A percentile compares a stretch with the other conserved stretches of the same genome.
Conservation (phyloP, 2,797 vertebrate species). For the Borostomias antarcticus region DNA sequence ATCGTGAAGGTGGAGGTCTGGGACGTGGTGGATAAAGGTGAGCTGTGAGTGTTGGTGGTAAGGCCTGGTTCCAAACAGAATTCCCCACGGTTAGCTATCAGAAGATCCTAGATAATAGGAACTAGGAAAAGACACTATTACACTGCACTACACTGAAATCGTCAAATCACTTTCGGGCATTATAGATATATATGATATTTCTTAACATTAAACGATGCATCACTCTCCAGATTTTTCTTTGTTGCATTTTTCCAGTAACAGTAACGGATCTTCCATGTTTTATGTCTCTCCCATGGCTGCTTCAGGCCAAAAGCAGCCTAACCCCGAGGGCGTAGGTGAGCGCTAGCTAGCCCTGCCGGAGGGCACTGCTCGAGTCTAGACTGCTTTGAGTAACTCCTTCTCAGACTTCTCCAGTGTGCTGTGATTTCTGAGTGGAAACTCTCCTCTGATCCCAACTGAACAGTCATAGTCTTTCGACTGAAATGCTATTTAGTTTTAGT, state of each 20-base stretch:
- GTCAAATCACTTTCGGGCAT: no score
- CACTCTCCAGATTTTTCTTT: not conserved
- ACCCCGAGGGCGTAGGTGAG: slow-evolving; percentile 67
- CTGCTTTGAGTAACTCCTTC: not conserved
- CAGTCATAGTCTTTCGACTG: no score
- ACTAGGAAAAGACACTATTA: no score
- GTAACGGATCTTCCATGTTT: slow-evolving; percentile 2
- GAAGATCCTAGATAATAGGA: no score
- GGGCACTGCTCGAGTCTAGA: slow-evolving; percentile 1
- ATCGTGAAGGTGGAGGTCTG: slow-evolving; percentile 89
- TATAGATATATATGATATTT: no score
- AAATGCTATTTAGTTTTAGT: no score
- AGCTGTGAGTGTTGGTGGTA: slow-evolving; percentile 34
- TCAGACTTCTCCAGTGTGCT: not conserved
- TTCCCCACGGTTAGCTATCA: not conserved
- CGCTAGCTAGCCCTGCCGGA: slow-evolving; percentile 8
- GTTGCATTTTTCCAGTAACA: not conserved
- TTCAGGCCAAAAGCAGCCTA: slow-evolving; percentile 66
- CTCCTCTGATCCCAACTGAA: not conserved
- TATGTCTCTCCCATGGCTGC: slow-evolving; percentile 14
- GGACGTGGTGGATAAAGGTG: slow-evolving; percentile 90
- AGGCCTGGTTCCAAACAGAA: not conserved
- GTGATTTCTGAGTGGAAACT: not conserved
- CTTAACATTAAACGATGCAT: not conserved
- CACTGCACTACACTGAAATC: no score